These are phyloP conservation scores for Parus major DNA, from an alignment of 2,113 vertebrate species.

Conservation along the genomic window DNA sequence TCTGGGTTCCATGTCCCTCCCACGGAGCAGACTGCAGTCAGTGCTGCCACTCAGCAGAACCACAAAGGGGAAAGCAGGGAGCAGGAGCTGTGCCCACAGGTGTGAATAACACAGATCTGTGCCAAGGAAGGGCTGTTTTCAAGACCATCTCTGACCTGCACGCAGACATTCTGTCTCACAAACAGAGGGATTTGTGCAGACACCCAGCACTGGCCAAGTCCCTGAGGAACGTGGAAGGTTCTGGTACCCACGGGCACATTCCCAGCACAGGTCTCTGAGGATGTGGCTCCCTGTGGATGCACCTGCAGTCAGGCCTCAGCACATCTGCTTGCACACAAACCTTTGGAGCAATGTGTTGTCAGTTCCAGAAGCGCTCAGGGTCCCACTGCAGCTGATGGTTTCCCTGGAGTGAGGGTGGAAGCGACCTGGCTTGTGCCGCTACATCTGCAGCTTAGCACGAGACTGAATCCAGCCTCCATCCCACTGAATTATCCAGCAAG, in stretches of 20 bases:
- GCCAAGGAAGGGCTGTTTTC: rapidly evolving
- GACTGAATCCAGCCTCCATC: background rate
- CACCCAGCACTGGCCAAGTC: rapidly evolving
- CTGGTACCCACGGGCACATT: background rate
- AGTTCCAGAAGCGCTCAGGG: background rate
- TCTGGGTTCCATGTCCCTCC: rapidly evolving
- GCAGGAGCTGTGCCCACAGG: background rate
- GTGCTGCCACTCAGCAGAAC: background rate
- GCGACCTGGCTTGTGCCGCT: background rate
- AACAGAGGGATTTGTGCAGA: rapidly evolving
- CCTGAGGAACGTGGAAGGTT: background rate
- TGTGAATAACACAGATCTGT: background rate
- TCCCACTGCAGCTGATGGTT: background rate
- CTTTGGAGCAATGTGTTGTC: background rate
- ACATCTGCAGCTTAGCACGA: background rate
- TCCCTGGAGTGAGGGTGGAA: background rate
- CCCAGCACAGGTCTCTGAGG: background rate
- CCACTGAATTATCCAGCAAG: slow-evolving; percentile 64
- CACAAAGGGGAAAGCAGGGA: background rate
- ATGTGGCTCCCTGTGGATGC: background rate
- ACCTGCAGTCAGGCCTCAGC: background rate
- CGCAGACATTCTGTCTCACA: background rate
- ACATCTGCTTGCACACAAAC: background rate
- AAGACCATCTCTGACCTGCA: rapidly evolving
- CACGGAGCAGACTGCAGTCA: rapidly evolving